Evolutionary conservation across 2,113 vertebrate genomes (phyloP), one percentile per base, ranked within the genome.

Genomic region (Connochaetes taurinus): DNA sequence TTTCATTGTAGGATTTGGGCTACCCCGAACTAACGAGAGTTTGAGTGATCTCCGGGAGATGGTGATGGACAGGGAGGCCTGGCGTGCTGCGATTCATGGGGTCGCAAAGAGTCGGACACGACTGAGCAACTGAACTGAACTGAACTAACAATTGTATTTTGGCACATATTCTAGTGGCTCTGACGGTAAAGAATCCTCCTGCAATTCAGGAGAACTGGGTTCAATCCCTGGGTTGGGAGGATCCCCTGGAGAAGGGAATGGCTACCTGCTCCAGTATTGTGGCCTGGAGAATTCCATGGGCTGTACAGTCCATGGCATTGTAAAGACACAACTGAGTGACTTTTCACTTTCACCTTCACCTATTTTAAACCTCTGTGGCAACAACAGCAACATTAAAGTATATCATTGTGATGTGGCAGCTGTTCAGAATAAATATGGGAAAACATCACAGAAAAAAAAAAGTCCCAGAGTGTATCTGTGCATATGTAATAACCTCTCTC

Each of bases 401-500:
- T 27, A 88, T 90, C 53, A 67, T 74, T 88, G 60, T 92, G 27
- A 52, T 57, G 14, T 89, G 67, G 40, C 53, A 95, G 74, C 71
- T 97, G 40, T 78, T 98, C 33, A 91, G 67, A 88, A 90, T 91
- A 58, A 96, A 90, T 87, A 87, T 36, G 50, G 47, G 52, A 60
- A 94, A 80, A 62, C 36, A 62, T 84, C 40, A 33, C 16, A 55
- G 58, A 40, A 81, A 86, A 43, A 43, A 36, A 64, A 45, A 40
- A 15, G 29, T 60, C 13, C 50, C 78, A 47, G 8, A 94, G 15
- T 31, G 3, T 52, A n/a, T 90, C 83, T 93, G 40, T 93, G 74
- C 27, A 62, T 88, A 64, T 29, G 33, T 71, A 95, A 50, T 82
- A 21, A 84, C 67, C 27, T 80, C 1, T 40, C 33, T 76, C 4